A percentile compares a stretch with the other conserved stretches of the same genome.
Evolutionary conservation across 2,888 invertebrate genomes (phyloP).

Genomic region (Lampropteryx suffumata): DNA sequence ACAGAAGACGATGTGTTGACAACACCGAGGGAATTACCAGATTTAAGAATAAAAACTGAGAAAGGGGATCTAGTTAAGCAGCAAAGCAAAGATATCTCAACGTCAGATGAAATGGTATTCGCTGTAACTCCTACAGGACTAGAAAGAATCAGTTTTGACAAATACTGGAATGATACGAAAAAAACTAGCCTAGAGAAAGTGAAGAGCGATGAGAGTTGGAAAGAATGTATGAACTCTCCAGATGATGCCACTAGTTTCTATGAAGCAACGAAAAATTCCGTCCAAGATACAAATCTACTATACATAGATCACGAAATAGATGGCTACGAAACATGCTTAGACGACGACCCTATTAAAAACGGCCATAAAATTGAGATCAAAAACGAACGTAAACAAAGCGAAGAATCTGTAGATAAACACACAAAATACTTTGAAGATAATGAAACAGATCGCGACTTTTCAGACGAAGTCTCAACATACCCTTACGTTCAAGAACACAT

Average conservation of each 20-base stretch:
- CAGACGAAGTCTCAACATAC: slow-evolving; percentile 57
- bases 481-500: slow-evolving; percentile 77
- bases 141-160: slow-evolving; percentile 78
- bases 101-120: slow-evolving; percentile 81
- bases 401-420: slow-evolving; percentile 7
- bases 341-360: slow-evolving; percentile 80
- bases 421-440: slow-evolving; percentile 63
- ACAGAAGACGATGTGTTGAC: slow-evolving; percentile 72
- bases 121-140: slow-evolving; percentile 78
- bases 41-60: slow-evolving; percentile 60
- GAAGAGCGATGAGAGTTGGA: slow-evolving; percentile 73
- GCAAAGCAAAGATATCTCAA: slow-evolving; percentile 77
- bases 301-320: slow-evolving; percentile 79
- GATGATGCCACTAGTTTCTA: slow-evolving; percentile 57
- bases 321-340: slow-evolving; percentile 85
- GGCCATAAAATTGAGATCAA: slow-evolving; percentile 75
- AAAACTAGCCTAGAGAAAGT: slow-evolving; percentile 53
- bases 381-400: slow-evolving; percentile 41
- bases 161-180: slow-evolving; percentile 72
- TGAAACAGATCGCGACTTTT: slow-evolving; percentile 62
- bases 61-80: slow-evolving; percentile 65
- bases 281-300: slow-evolving; percentile 67
- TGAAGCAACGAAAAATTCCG: slow-evolving; percentile 63
- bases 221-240: slow-evolving; percentile 68
- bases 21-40: slow-evolving; percentile 64